These are phyloP conservation scores for Drosophila elegans DNA, from an alignment of 1,140 invertebrate species.

Conservation along the genomic window DNA sequence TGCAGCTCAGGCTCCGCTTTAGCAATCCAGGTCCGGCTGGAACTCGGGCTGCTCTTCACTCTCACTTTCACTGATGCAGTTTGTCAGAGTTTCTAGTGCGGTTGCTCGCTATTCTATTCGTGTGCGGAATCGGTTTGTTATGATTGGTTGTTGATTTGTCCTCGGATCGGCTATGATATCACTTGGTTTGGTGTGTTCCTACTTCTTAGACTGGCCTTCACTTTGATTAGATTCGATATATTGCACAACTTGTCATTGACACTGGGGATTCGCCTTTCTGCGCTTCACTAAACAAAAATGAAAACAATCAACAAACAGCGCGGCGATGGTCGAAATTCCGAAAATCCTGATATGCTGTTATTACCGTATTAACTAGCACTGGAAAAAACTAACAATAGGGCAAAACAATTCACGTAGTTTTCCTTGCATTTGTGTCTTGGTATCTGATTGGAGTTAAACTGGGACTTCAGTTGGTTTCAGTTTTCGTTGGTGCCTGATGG, in stretches of 20 bases:
- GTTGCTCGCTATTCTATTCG: conserved; percentile 35
- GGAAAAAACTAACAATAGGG: conserved; percentile 10
- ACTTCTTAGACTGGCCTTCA: background rate
- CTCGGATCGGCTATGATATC: conserved; percentile 2
- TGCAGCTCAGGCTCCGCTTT: background rate
- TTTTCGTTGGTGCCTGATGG: conserved; percentile 22
- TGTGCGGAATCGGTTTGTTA: background rate
- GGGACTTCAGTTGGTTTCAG: conserved; percentile 5
- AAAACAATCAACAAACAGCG: conserved; percentile 43
- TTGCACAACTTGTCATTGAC: conserved; percentile 38
- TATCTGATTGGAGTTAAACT: conserved; percentile 1
- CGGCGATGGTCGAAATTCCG: background rate
- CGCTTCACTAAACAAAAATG: conserved; percentile 38
- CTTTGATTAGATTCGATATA: conserved; percentile 20
- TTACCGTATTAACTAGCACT: conserved; percentile 23
- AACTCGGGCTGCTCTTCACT: conserved; percentile 11
- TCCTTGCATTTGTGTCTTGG: background rate
- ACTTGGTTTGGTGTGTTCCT: conserved; percentile 2
- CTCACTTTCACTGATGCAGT: conserved; percentile 27
- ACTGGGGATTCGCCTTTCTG: conserved; percentile 5
- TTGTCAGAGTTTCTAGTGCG: conserved; percentile 26
- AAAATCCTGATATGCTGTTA: conserved; percentile 13
- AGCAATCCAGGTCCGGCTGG: background rate
- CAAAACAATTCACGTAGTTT: background rate
- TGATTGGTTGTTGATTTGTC: conserved; percentile 1